Base-by-base conservation (phyloP, 2,113 vertebrate genomes). In the Periophthalmus modestus region DNA sequence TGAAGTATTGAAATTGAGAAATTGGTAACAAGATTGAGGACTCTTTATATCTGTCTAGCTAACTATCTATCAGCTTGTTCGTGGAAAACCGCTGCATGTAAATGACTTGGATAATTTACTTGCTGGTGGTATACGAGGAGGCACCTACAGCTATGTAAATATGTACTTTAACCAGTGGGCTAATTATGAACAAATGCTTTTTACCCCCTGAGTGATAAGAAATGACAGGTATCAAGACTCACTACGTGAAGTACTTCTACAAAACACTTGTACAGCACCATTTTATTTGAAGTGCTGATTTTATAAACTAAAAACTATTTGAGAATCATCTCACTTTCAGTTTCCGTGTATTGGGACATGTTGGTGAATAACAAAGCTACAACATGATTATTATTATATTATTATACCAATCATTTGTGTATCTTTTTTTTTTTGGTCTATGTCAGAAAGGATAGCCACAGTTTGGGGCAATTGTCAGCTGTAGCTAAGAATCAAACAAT, bases 361-460 rank as follows among this genome's bases (percentile, higher is more conserved):
- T 52, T 52, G 73, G 71, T 76, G 54, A 76, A 75, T 72, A 59
- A 61, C 46, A 43, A 69, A 36, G 34, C 66, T 65, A 55, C 7
- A 2, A 80, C 77, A 82, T 82, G 73, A 88, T 71, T 55, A 33
- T n/a, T n/a, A n/a, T n/a, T n/a, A n/a, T n/a, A n/a, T n/a, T n/a
- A n/a, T 78, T 43, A 75, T 62, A 63, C 65, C 72, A 72, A 2
- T 16, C 73, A 58, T 18, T 14, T 78, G n/a, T 72, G 19, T 79
- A 4, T 15, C 3, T 2, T 54, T 2, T 1, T 68, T n/a, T 19
- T n/a, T 2, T 65, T 28, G 28, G 39, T 43, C 39, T 9, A 43
- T 43, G 39, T 10, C 39, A 43, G 39, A 43, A 43, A 43, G 39
- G 39, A 9, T 10, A 43, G 7, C 39, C 39, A 43, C 39, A 43